A percentile compares a stretch with the other conserved stretches of the same genome.
Evolutionary conservation across 1,140 invertebrate species (phyloP).

Genomic region (Drosophila asahinai): DNA sequence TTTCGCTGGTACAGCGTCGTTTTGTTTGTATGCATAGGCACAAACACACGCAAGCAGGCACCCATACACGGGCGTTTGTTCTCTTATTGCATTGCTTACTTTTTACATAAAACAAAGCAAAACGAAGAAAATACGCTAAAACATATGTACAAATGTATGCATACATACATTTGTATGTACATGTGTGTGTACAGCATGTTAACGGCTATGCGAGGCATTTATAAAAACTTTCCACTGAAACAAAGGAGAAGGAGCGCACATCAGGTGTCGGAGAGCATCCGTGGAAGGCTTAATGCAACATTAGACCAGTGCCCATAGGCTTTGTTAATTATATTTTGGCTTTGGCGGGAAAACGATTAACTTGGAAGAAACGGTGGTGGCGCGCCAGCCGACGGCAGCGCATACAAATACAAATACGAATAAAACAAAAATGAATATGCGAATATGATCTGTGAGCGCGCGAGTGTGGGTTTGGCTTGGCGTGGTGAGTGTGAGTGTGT

Average conservation of each 20-base stretch:
- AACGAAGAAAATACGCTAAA: constrained; percentile 24
- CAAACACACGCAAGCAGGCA: constrained; percentile 18
- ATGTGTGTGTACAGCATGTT: constrained; percentile 39
- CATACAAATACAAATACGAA: constrained; percentile 7
- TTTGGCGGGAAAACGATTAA: constrained; percentile 66
- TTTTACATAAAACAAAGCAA: constrained; percentile 44
- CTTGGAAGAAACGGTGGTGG: constrained; percentile 29
- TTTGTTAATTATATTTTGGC: constrained; percentile 54
- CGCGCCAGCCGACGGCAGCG: constrained; percentile 22
- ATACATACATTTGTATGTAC: constrained; percentile 19
- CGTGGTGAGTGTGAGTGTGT: constrained; percentile 25
- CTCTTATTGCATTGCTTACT: constrained; percentile 48
- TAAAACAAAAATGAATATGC: constrained; percentile 14
- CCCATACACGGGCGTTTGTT: constrained; percentile 12
- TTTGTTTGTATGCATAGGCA: constrained; percentile 52
- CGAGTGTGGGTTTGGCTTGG: constrained; percentile 8
- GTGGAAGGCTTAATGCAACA: background rate
- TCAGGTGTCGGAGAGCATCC: constrained; percentile 26
- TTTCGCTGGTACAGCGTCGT: constrained; percentile 58
- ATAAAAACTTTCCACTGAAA: constrained; percentile 47
- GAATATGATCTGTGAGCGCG: constrained; percentile 7
- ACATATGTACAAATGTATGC: constrained; percentile 17
- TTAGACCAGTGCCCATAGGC: constrained; percentile 12
- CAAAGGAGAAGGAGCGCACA: constrained; percentile 12
- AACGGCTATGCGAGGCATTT: constrained; percentile 14